Evolutionary conservation across 2,888 invertebrate species (phyloP).

Genomic region (Thereva nobilitata): DNA sequence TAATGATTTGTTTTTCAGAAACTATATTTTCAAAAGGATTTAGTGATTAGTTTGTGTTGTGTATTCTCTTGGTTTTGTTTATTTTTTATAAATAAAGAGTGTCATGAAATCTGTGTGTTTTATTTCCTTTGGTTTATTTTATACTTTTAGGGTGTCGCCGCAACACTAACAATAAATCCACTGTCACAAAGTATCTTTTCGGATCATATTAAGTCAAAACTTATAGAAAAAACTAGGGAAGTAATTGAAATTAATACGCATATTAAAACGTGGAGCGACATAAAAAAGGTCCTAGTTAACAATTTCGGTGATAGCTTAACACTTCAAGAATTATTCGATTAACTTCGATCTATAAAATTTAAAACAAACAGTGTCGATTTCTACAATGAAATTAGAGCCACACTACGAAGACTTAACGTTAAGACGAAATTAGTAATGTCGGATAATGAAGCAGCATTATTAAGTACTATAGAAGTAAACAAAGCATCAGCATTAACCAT

Average conservation of each 20-base stretch:
- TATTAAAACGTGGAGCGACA: background rate
- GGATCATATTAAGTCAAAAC: slow-evolving; percentile 26
- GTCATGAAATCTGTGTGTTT: no score
- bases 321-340: slow-evolving; percentile 33
- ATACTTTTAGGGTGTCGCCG: no score
- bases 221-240: slow-evolving; percentile 27
- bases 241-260: slow-evolving; percentile 32
- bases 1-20: no score
- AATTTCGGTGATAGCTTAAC: slow-evolving; percentile 38
- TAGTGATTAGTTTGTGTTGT: no score
- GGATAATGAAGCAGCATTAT: no score
- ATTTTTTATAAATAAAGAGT: no score
- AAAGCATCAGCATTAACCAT: background rate
- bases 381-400: slow-evolving; percentile 16
- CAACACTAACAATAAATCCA: no score
- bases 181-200: slow-evolving; percentile 16
- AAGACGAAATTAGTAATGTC: background rate
- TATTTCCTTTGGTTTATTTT: background rate
- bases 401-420: background rate
- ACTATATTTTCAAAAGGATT: no score
- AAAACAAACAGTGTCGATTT: slow-evolving; percentile 27
- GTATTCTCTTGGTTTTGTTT: no score
- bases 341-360: slow-evolving; percentile 23
- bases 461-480: background rate
- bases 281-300: slow-evolving; percentile 15